phyloP scores from a whole-genome alignment of 1,140 invertebrate genomes.

The Pseudoatta argentina region DNA sequence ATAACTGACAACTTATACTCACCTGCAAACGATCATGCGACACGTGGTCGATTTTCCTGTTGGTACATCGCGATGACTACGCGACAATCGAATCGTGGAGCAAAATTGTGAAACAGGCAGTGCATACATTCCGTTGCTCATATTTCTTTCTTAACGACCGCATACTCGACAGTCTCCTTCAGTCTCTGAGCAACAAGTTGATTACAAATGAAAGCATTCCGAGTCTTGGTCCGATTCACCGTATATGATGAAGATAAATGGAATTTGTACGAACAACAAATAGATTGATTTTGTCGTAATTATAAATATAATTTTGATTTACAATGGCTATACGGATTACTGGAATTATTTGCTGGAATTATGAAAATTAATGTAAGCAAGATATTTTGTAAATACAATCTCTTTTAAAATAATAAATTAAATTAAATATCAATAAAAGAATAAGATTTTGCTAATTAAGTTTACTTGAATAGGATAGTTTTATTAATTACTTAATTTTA shows the following conservation, averaged over 20 bases:
- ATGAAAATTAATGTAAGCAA: neutral
- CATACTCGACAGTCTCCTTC: constrained; percentile 42
- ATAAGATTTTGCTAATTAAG: neutral
- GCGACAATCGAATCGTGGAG: constrained; percentile 14
- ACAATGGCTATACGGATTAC: neutral
- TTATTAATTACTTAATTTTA: constrained; percentile 8
- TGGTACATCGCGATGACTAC: constrained; percentile 17
- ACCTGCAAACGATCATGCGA: constrained; percentile 34
- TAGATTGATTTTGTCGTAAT: neutral
- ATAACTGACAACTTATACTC: constrained; percentile 32
- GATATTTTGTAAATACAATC: neutral
- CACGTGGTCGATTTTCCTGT: constrained; percentile 29
- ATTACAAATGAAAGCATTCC: constrained; percentile 58
- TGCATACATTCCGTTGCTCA: constrained; percentile 47
- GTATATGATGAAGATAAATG: neutral
- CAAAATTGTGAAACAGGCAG: constrained; percentile 26
- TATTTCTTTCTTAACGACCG: constrained; percentile 64
- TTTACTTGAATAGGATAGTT: neutral
- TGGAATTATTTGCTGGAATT: neutral
- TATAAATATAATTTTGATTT: neutral
- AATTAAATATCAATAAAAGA: constrained; percentile 1
- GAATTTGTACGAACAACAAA: constrained; percentile 9
- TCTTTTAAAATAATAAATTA: neutral
- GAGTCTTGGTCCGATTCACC: constrained; percentile 34
- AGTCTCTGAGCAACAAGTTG: constrained; percentile 63